These are phyloP conservation scores for Leptonema lineaticorne DNA, from an alignment of 1,140 invertebrate species.

Conservation along the genomic window DNA sequence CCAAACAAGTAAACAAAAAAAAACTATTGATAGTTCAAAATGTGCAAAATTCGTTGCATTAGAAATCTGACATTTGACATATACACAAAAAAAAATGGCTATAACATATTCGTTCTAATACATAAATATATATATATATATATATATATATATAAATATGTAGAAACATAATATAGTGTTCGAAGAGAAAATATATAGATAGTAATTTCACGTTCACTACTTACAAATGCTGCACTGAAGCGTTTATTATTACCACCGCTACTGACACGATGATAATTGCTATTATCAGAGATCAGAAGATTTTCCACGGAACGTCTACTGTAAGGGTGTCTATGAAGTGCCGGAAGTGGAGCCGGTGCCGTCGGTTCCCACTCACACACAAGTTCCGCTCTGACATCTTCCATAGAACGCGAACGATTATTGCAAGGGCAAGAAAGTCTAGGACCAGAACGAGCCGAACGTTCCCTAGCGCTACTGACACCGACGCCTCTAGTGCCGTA, in stretches of 20 bases:
- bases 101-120: too few species aligned
- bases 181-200: too few species aligned
- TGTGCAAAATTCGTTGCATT: too few species aligned
- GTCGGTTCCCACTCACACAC: constrained; percentile 61
- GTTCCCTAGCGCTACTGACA: constrained; percentile 47
- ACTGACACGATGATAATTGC: constrained; percentile 26
- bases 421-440: constrained; percentile 59
- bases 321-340: constrained; percentile 48
- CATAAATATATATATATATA: constrained; percentile 2
- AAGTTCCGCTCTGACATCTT: constrained; percentile 67
- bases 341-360: constrained; percentile 44
- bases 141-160: background rate
- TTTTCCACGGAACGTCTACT: constrained; percentile 70
- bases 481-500: constrained; percentile 61
- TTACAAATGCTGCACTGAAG: background rate
- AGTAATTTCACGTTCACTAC: background rate
- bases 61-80: too few species aligned
- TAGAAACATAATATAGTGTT: too few species aligned
- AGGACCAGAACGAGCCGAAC: constrained; percentile 51
- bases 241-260: background rate
- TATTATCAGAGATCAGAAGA: constrained; percentile 59
- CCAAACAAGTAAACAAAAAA: too few species aligned
- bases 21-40: too few species aligned
- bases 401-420: constrained; percentile 67
- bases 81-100: too few species aligned